Percentiles rank a stretch among this genome's conserved stretches.
These are phyloP conservation scores for Caranx ignobilis DNA, from an alignment of 2,113 vertebrate genomes.

Conservation along the genomic window DNA sequence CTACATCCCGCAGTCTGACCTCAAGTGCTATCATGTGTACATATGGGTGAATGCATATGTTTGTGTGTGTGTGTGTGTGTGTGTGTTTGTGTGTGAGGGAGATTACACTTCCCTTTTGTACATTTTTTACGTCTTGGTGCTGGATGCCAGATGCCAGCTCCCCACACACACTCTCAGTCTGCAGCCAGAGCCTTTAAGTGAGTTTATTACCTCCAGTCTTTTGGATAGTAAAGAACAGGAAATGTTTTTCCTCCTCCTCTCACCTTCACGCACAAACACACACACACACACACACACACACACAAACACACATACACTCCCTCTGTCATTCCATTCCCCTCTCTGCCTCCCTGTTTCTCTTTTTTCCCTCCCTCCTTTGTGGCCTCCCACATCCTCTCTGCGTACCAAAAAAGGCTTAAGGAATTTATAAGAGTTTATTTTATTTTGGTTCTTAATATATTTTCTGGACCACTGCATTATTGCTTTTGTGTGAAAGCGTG, in stretches of 20 bases:
- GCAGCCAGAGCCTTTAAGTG: constrained; percentile 47
- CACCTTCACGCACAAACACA: constrained; percentile 45
- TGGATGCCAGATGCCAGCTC: constrained; percentile 72
- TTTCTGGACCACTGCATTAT: constrained; percentile 47
- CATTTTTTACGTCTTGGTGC: constrained; percentile 65
- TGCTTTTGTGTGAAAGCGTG: constrained; percentile 53
- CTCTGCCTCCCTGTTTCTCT: constrained; percentile 11
- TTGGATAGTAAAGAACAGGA: constrained; percentile 78
- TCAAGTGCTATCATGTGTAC: constrained; percentile 28
- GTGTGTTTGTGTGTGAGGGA: constrained; percentile 26
- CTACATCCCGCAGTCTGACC: constrained; percentile 47
- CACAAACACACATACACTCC: background rate
- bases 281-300: background rate
- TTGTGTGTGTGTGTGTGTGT: constrained; percentile 7
- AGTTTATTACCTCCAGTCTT: constrained; percentile 75
- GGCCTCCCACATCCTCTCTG: constrained; percentile 54
- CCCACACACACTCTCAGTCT: constrained; percentile 53
- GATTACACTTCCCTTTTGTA: constrained; percentile 56
- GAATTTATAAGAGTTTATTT: constrained; percentile 61
- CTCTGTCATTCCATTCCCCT: constrained; percentile 36
- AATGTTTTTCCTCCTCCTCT: constrained; percentile 71
- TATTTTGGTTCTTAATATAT: constrained; percentile 62
- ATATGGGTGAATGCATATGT: constrained; percentile 9
- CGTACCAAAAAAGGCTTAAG: constrained; percentile 46
- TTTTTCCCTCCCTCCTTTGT: constrained; percentile 13